Conservation (phyloP, 2,888 invertebrate species). For the Crossocerus cetratus region DNA sequence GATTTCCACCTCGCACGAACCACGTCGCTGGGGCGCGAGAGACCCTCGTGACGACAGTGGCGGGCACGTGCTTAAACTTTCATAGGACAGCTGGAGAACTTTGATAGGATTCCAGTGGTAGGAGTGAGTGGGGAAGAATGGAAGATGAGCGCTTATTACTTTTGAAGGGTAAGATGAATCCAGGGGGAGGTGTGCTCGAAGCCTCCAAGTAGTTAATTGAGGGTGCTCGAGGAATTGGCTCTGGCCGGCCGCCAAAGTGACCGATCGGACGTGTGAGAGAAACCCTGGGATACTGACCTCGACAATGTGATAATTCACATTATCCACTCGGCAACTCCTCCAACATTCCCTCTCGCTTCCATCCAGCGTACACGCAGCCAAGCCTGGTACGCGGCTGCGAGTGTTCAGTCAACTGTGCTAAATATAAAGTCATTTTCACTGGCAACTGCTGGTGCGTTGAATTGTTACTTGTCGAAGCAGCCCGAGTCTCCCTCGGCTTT, state of each 20-base stretch:
- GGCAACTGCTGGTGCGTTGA: no score
- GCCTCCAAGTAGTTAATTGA: slow-evolving; percentile 42
- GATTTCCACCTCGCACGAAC: no score
- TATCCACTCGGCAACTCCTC: neutral
- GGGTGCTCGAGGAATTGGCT: slow-evolving; percentile 30
- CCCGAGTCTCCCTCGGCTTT: no score
- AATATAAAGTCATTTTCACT: no score
- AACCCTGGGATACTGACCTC: slow-evolving; percentile 17
- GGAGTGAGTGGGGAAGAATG: neutral
- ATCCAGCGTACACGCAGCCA: no score
- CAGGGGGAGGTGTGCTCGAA: slow-evolving; percentile 7
- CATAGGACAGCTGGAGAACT: neutral
- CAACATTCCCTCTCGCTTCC: neutral
- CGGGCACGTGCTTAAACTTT: neutral
- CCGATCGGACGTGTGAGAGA: slow-evolving; percentile 34
- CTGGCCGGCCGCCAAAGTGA: slow-evolving; percentile 37
- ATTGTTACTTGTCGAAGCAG: no score
- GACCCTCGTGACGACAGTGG: no score
- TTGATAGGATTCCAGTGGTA: slow-evolving; percentile 8
- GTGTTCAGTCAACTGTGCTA: no score
- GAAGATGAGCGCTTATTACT: neutral
- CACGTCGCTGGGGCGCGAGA: no score
- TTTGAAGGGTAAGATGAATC: neutral
- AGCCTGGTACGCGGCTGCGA: no score
- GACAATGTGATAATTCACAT: slow-evolving; percentile 14